phyloP scores from a whole-genome alignment of 1,140 invertebrate species.

The Pemphigus obesinymphae region DNA sequence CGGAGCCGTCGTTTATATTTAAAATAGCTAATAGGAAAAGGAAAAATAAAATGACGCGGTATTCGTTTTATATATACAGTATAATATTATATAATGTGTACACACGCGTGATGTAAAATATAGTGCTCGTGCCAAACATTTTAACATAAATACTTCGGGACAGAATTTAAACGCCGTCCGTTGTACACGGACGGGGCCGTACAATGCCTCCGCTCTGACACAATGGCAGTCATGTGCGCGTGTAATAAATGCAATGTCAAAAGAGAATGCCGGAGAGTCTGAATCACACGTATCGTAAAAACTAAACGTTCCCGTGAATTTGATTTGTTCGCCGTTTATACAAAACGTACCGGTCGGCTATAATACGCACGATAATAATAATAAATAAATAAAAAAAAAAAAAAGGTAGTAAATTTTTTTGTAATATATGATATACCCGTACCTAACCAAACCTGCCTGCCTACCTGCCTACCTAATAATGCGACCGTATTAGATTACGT shows the following conservation, averaged over 20 bases:
- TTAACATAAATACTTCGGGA: slow-evolving; percentile 22
- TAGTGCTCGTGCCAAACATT: slow-evolving; percentile 1
- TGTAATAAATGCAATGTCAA: too few species aligned
- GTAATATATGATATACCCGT: too few species aligned
- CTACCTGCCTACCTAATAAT: too few species aligned
- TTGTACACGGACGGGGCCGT: slow-evolving; percentile 9
- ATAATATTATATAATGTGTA: neutral
- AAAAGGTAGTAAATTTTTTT: too few species aligned
- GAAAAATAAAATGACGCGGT: neutral
- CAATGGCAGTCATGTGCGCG: slow-evolving; percentile 23
- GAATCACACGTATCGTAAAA: neutral
- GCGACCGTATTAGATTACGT: too few species aligned
- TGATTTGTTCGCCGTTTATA: neutral
- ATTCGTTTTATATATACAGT: too few species aligned
- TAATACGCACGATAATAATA: too few species aligned
- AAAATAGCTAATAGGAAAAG: neutral
- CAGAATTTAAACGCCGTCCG: slow-evolving; percentile 27
- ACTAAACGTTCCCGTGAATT: slow-evolving; percentile 14
- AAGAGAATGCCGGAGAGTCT: neutral
- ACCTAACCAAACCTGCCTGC: too few species aligned
- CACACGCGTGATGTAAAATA: neutral
- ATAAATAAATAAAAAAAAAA: too few species aligned
- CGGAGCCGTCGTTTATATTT: neutral
- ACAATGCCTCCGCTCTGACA: slow-evolving; percentile 16
- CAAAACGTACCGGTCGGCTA: neutral